Percentiles rank a stretch among this genome's conserved stretches.
These are phyloP conservation scores for Callorhinus ursinus DNA, from an alignment of 2,113 vertebrate genomes.

Conservation along the genomic window DNA sequence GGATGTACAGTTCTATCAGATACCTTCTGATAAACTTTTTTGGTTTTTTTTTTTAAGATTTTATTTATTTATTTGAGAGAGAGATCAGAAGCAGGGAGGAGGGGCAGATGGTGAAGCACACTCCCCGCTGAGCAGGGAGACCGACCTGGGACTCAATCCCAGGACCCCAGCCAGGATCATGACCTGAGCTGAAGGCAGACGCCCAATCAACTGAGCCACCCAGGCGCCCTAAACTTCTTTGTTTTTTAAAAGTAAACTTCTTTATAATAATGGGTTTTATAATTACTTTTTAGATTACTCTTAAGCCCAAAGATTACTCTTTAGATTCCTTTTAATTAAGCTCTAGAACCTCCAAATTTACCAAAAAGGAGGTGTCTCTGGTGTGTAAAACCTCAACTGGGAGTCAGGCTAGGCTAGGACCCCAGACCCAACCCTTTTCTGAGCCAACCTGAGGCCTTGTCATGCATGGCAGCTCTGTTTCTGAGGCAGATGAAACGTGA, in stretches of 20 bases:
- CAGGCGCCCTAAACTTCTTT: too few species aligned
- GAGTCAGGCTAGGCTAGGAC: background rate
- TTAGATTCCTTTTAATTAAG: background rate
- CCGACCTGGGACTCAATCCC: background rate
- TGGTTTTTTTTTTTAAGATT: background rate
- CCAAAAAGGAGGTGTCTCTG: background rate
- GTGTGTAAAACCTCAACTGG: background rate
- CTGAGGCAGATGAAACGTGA: background rate
- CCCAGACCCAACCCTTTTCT: background rate
- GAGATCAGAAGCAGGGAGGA: background rate
- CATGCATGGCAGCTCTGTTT: background rate
- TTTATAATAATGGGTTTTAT: background rate
- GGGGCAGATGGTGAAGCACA: background rate
- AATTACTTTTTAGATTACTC: background rate
- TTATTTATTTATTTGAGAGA: background rate
- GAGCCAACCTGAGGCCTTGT: background rate
- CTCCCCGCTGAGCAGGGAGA: too few species aligned
- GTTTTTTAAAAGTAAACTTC: background rate
- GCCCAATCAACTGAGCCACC: background rate
- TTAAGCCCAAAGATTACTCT: background rate
- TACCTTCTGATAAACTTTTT: background rate
- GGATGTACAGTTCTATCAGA: background rate
- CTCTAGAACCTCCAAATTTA: background rate
- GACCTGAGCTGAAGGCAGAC: background rate
- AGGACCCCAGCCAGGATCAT: background rate